Percentiles rank a stretch among this genome's conserved stretches.
phyloP scores from a whole-genome alignment of 2,113 vertebrate genomes.

The Morone saxatilis region DNA sequence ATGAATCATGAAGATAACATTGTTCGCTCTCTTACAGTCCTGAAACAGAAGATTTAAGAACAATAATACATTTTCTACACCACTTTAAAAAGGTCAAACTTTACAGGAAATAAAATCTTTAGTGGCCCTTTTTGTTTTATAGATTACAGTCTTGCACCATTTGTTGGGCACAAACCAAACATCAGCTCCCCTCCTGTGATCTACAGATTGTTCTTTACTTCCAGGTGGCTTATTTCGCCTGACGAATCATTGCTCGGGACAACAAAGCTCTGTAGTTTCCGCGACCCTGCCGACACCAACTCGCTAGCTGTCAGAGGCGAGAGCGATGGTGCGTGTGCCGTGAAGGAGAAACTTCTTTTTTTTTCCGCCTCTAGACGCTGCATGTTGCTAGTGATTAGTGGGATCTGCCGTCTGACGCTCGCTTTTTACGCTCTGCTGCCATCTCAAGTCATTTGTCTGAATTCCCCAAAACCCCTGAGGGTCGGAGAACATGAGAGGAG shows the following conservation, averaged over 20 bases:
- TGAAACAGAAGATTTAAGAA: neutral
- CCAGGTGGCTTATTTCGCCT: slow-evolving; percentile 58
- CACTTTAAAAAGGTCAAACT: neutral
- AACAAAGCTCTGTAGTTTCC: slow-evolving; percentile 41
- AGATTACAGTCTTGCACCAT: neutral
- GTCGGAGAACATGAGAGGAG: slow-evolving; percentile 54
- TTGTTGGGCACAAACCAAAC: neutral
- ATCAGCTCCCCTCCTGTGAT: slow-evolving; percentile 3
- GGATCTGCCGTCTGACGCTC: slow-evolving; percentile 56
- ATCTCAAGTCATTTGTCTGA: slow-evolving; percentile 76
- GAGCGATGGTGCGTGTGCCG: slow-evolving; percentile 46
- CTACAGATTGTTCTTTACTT: slow-evolving; percentile 27
- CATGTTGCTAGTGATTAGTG: slow-evolving; percentile 69
- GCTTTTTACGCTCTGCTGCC: slow-evolving; percentile 67
- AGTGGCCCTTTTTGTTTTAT: neutral
- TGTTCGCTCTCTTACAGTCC: too few species aligned
- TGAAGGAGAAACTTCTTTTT: slow-evolving; percentile 55
- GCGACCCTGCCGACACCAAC: slow-evolving; percentile 70
- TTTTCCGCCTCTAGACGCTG: slow-evolving; percentile 34
- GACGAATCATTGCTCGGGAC: slow-evolving; percentile 38
- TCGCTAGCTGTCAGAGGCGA: slow-evolving; percentile 69
- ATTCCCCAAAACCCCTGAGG: slow-evolving; percentile 71
- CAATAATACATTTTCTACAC: neutral
- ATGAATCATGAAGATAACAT: too few species aligned
- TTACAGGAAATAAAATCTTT: neutral